Conservation (phyloP, 1,140 invertebrate genomes). For the Lepidostoma basale region DNA sequence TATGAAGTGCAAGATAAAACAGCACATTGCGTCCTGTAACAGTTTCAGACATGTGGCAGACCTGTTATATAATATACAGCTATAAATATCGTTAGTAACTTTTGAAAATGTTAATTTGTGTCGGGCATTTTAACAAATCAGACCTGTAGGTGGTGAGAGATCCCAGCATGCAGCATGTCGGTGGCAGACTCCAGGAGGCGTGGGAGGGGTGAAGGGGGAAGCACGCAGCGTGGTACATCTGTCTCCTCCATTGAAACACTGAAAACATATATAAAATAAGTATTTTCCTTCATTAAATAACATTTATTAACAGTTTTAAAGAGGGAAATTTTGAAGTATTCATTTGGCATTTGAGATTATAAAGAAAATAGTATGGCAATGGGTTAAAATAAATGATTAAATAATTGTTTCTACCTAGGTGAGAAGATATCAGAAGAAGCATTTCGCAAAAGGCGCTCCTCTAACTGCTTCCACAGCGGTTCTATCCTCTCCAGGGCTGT, state of each 20-base stretch:
- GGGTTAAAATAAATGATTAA: neutral
- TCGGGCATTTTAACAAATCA: too few relatives aligned
- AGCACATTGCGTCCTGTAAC: too few relatives aligned
- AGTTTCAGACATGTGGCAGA: neutral
- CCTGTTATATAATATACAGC: too few relatives aligned
- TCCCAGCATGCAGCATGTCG: slow-evolving; percentile 39
- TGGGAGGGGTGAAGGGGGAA: slow-evolving; percentile 39
- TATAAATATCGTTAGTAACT: too few relatives aligned
- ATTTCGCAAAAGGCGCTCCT: slow-evolving; percentile 39
- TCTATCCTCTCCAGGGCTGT: slow-evolving; percentile 40
- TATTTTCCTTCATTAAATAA: too few relatives aligned
- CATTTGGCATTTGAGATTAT: too few relatives aligned
- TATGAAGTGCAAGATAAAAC: too few relatives aligned
- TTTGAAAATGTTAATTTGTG: too few relatives aligned
- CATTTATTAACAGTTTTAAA: too few relatives aligned
- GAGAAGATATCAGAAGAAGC: slow-evolving; percentile 42
- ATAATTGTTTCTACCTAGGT: slow-evolving; percentile 6
- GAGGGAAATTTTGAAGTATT: too few relatives aligned
- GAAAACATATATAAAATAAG: slow-evolving; percentile 17
- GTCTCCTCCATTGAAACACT: slow-evolving; percentile 33
- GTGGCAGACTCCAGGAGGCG: slow-evolving; percentile 37
- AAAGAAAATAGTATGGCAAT: neutral
- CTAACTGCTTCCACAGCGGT: slow-evolving; percentile 40
- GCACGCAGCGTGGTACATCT: slow-evolving; percentile 24
- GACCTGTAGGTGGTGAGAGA: slow-evolving; percentile 39